A percentile compares a stretch with the other conserved stretches of the same genome.
Conservation (phyloP, 2,888 invertebrate species). For the Hetaerina titia region DNA sequence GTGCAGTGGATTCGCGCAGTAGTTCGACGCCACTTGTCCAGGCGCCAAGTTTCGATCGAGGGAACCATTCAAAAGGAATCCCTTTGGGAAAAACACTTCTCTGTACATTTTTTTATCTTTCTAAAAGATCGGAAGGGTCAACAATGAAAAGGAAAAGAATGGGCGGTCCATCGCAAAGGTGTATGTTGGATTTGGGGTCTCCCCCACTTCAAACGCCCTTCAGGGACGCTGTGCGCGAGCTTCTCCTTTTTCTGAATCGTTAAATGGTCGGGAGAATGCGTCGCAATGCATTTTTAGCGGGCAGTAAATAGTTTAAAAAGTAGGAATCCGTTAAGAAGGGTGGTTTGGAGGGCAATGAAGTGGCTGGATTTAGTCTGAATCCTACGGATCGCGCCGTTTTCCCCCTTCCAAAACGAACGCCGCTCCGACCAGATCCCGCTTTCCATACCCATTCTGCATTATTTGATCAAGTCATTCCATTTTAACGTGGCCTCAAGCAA, state of each 20-base stretch:
- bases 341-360: not conserved
- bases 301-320: not conserved
- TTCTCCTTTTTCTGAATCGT: not conserved
- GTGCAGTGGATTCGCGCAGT: no score
- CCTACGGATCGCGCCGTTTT: no score
- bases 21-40: no score
- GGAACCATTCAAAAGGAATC: not conserved
- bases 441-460: no score
- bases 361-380: no score
- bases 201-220: not conserved
- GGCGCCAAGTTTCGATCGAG: not conserved
- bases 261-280: not conserved
- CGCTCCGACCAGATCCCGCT: no score
- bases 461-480: no score
- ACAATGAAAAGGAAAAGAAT: conserved; percentile 1
- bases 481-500: no score
- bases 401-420: no score
- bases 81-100: not conserved
- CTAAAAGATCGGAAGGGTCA: not conserved
- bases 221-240: not conserved
- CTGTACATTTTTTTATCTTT: not conserved
- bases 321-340: not conserved
- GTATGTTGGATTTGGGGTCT: not conserved
- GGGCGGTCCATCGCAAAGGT: not conserved
- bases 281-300: not conserved